These are phyloP conservation scores for Sebastiscus albofasciatus DNA, from an alignment of 2,797 vertebrate genomes.

Conservation along the genomic window DNA sequence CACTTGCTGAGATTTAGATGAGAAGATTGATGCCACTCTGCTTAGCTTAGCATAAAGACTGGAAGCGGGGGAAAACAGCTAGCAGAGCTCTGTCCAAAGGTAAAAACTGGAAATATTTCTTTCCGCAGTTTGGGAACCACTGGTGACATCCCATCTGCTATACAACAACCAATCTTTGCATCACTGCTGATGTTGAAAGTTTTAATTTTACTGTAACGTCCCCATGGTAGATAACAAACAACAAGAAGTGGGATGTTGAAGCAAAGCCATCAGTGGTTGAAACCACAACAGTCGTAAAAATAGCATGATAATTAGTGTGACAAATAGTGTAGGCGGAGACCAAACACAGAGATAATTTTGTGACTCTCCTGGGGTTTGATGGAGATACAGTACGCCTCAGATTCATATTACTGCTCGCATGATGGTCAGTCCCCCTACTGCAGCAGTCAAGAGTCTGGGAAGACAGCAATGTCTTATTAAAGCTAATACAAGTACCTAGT, in stretches of 20 bases:
- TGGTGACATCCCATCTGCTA: background rate
- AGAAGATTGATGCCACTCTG: background rate
- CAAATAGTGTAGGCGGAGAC: background rate
- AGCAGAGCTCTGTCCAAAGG: background rate
- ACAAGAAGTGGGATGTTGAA: background rate
- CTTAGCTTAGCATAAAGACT: background rate
- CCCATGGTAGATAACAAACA: background rate
- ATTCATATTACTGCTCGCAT: background rate
- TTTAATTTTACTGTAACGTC: background rate
- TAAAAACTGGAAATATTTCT: background rate
- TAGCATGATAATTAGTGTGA: constrained; percentile 12
- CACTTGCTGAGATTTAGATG: background rate
- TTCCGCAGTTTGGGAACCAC: background rate
- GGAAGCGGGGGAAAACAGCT: background rate
- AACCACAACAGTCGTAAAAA: constrained; percentile 13
- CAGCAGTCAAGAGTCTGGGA: constrained; percentile 4
- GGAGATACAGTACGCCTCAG: constrained; percentile 12
- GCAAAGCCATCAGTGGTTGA: background rate
- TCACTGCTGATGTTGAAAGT: background rate
- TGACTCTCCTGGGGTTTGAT: constrained; percentile 13
- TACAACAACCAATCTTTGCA: background rate
- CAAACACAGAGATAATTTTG: constrained; percentile 27
- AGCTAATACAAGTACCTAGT: background rate
- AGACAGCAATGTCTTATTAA: constrained; percentile 20
- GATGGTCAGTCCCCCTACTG: constrained; percentile 3